These are phyloP conservation scores for Cheilosia impressa DNA, from an alignment of 2,888 invertebrate genomes.

Conservation along the genomic window DNA sequence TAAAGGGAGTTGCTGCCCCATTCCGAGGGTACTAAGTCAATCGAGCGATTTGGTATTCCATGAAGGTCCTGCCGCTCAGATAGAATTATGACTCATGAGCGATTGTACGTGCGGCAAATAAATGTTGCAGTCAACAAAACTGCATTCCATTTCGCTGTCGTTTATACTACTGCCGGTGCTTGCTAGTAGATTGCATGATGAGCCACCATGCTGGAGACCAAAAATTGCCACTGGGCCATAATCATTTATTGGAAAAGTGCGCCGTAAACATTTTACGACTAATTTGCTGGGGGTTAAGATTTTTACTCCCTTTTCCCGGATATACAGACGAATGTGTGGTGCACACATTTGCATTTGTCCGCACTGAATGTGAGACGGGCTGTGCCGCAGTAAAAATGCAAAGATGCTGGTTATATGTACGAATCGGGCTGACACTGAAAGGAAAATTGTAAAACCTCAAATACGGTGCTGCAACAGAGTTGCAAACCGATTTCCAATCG, in stretches of 20 bases:
- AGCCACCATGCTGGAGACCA: slow-evolving; percentile 22
- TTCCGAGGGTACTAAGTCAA: slow-evolving; percentile 39
- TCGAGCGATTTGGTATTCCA: slow-evolving; percentile 70
- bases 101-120: slow-evolving; percentile 76
- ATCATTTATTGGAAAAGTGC: slow-evolving; percentile 75
- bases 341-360: slow-evolving; percentile 65
- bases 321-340: not conserved
- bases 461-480: slow-evolving; percentile 52
- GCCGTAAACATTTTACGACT: slow-evolving; percentile 76
- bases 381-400: slow-evolving; percentile 41
- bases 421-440: slow-evolving; percentile 7
- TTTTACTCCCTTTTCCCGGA: slow-evolving; percentile 51
- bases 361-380: slow-evolving; percentile 38
- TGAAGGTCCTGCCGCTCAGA: slow-evolving; percentile 75
- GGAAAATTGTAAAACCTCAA: not conserved
- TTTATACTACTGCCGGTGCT: not conserved
- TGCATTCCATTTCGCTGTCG: slow-evolving; percentile 40
- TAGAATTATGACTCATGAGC: slow-evolving; percentile 77
- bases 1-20: not conserved
- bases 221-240: slow-evolving; percentile 65
- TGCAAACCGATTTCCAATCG: slow-evolving; percentile 35
- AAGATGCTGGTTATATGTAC: slow-evolving; percentile 32
- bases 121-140: slow-evolving; percentile 74
- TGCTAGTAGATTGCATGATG: slow-evolving; percentile 8
- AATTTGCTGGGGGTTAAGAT: slow-evolving; percentile 75